Evolutionary conservation across 2,888 invertebrate genomes (phyloP), one percentile per base, ranked within the genome.

Genomic region (Dastarcus helophoroides): DNA sequence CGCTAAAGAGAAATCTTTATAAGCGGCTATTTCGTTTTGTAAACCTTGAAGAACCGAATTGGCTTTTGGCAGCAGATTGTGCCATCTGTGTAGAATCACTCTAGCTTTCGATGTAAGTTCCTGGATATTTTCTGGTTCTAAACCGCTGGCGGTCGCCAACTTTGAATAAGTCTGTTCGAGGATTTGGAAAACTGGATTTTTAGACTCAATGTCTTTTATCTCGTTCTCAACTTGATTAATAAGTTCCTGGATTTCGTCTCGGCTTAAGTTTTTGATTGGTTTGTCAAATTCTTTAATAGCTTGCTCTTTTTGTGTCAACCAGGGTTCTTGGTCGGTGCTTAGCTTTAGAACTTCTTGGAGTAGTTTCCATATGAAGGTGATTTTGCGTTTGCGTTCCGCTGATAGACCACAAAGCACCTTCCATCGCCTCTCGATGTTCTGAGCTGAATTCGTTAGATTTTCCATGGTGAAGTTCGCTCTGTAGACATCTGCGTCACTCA

Each of bases 381-480:
- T 78, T 33, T 73, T 74, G 0, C 73, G 68, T 54, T 80, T 83
- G 2, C 79, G 67, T 32, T 78, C 78, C 4, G 78, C 73, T 0
- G 82, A 81, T 51, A 73, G 68, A 2, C 73, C 72, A 49, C 84
- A 85, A 2, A 84, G 75, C 23, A 70, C 69, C 47, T 78, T 81
- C 86, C 86, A 86, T 39, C 84, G 72, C 50, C 73, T 76, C 46
- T 85, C 84, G 7, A 86, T 63, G 33, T 75, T 76, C 29, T 79
- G 74, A 29, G 77, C 72, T 0, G 79, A 76, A 0, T 65, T 64
- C 14, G 71, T 73, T 7, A 85, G 64, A 29, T 73, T 72, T 19
- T 78, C 73, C 0, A 76, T 72, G 38, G 80, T 76, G 30, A 83
- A 76, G 43, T 80, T 75, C 1, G 74, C 72, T 47, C 77, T 79